phyloP scores from a whole-genome alignment of 2,113 vertebrate species.

The Sciurus niger region DNA sequence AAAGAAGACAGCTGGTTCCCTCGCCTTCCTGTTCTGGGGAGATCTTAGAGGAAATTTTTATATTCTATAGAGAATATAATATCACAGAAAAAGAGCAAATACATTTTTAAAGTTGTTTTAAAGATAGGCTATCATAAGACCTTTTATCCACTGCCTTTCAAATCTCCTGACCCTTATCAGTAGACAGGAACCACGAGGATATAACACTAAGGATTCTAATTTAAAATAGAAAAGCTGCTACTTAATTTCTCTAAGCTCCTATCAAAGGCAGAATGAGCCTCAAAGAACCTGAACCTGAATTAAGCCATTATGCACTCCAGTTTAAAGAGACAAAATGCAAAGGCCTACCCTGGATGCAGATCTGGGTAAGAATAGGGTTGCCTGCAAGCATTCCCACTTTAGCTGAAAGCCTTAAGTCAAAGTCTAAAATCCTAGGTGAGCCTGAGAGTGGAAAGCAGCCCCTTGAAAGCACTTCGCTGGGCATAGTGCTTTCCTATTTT shows the following conservation, averaged over 20 bases:
- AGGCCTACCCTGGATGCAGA: conserved; percentile 56
- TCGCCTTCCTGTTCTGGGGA: neutral
- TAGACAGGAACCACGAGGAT: neutral
- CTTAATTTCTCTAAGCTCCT: conserved; percentile 60
- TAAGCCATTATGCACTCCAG: conserved; percentile 57
- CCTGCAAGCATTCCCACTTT: conserved; percentile 53
- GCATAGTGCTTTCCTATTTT: neutral
- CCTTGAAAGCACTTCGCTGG: conserved; percentile 43
- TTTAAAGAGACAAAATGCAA: conserved; percentile 61
- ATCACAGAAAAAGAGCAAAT: neutral
- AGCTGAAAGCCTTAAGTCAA: conserved; percentile 65
- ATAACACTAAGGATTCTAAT: conserved; percentile 5
- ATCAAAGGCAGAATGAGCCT: conserved; percentile 26
- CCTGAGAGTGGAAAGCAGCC: neutral
- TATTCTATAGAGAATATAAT: neutral
- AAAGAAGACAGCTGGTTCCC: neutral
- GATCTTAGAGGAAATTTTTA: neutral
- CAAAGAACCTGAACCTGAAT: conserved; percentile 57
- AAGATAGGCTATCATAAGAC: neutral
- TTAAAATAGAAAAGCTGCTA: conserved; percentile 45
- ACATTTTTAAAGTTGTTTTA: neutral
- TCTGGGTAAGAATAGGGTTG: conserved; percentile 30
- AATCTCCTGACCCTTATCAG: neutral
- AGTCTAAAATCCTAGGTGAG: conserved; percentile 60
- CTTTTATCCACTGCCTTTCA: conserved; percentile 9